Base-by-base conservation (phyloP, 2,888 invertebrate species). In the Dryobota labecula region DNA sequence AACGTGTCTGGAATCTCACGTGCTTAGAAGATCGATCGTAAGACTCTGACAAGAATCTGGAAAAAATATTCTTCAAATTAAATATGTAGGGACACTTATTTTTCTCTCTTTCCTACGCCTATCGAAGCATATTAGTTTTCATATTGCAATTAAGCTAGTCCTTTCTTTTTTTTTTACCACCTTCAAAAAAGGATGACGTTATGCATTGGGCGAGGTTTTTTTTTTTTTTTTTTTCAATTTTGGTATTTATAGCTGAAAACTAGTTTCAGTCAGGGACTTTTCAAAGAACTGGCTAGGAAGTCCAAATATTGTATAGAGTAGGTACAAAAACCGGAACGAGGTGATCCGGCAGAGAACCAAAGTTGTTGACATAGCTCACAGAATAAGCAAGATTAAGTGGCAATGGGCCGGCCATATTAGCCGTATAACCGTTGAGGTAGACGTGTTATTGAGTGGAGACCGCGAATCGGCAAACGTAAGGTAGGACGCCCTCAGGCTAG, bases 1-100 rank as follows among this genome's bases (percentile, higher is more conserved):
- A 54, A 61, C 78, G 77, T 74, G 74, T 0, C 9, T 61, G 20
- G 60, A 54, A 70, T 74, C 8, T 20, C 47, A 60, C 27, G 54
- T 36, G n/a, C 2, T 15, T 43, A 30, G 20, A 15, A 9, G n/a
- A 49, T 41, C 47, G 49, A 74, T 38, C 18, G n/a, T 15, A n/a
- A 33, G 18, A 1, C 15, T 36, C n/a, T 20, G 15, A 33, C 27
- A 36, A n/a, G 47, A 13, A 49, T 27, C 24, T 43, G 24, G 3
- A 45, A 53, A 36, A 27, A 15, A n/a, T 24, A 30, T 36, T 27
- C 27, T 41, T 27, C 8, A 41, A 13, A 41, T 27, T 20, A 41
- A 60, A 13, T 20, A 41, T 41, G 7, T 58, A 24, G 24, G 24
- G 38, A 57, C 36, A 33, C 2, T 0, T 30, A 4, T n/a, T 49